Conservation (phyloP, 2,888 invertebrate species). For the Blomia tropicalis region DNA sequence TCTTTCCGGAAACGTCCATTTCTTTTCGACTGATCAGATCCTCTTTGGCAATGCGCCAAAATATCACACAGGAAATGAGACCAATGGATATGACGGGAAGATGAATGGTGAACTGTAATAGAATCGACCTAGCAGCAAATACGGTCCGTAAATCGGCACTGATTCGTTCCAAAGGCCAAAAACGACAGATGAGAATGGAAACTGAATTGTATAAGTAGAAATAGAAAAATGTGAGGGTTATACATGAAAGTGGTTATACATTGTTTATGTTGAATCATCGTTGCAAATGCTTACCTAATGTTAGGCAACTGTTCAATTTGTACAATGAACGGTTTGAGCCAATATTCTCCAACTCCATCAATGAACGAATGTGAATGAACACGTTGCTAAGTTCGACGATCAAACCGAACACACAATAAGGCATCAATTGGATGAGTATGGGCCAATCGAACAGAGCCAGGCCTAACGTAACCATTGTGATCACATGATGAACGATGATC, state of each 20-base stretch:
- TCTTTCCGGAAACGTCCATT: too few relatives aligned
- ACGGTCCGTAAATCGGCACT: background rate
- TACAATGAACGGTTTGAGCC: background rate
- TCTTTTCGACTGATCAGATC: too few relatives aligned
- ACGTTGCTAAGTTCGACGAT: constrained; percentile 17
- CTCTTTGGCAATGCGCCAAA: background rate
- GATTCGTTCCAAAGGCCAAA: background rate
- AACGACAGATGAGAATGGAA: constrained; percentile 4
- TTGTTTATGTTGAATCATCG: background rate
- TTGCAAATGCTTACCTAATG: constrained; percentile 18
- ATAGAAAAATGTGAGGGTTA: background rate
- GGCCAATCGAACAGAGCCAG: background rate
- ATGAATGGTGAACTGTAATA: background rate
- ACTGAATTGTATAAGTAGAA: too few relatives aligned
- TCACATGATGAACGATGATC: constrained; percentile 22
- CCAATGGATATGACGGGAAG: background rate
- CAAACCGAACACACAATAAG: constrained; percentile 17
- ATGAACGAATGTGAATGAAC: constrained; percentile 19
- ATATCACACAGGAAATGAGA: constrained; percentile 9
- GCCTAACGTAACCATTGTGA: background rate
- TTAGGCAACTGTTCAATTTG: background rate
- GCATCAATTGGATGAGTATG: constrained; percentile 1
- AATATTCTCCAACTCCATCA: background rate
- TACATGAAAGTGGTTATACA: background rate
- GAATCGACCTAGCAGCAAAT: background rate